phyloP scores from a whole-genome alignment of 2,113 vertebrate genomes.

The Campylomormyrus numenius region DNA sequence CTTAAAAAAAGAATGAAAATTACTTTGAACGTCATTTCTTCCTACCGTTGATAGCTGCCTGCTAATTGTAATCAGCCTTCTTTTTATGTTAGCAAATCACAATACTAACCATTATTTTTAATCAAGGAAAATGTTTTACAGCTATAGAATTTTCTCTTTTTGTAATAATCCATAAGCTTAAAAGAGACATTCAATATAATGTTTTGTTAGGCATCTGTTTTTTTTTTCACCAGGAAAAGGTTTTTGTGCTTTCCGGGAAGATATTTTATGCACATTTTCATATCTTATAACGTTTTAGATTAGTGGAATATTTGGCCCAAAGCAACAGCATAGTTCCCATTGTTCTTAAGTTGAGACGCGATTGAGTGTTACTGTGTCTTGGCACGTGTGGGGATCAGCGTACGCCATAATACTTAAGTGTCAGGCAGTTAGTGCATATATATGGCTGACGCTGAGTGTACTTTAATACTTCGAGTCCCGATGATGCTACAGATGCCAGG shows the following conservation, averaged over 20 bases:
- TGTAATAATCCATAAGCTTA: not conserved
- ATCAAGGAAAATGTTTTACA: not conserved
- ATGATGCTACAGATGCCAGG: slow-evolving; percentile 4
- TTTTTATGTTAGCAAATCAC: not conserved
- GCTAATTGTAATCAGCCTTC: not conserved
- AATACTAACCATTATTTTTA: not conserved
- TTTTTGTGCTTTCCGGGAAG: not conserved
- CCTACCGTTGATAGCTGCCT: not conserved
- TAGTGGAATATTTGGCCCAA: slow-evolving; percentile 2
- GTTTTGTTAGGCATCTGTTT: not conserved
- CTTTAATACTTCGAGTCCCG: not conserved
- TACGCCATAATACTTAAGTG: not conserved
- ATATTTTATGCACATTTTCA: not conserved
- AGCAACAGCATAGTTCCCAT: not conserved
- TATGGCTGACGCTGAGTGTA: not conserved
- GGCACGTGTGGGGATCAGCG: not conserved
- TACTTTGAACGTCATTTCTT: not conserved
- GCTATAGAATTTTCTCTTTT: not conserved
- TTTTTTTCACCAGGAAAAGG: not conserved
- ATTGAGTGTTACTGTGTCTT: not conserved
- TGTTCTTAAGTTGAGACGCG: not conserved
- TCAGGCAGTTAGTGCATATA: not conserved
- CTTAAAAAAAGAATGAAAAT: not conserved
- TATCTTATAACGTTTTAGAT: not conserved
- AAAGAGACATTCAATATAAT: not conserved